These are phyloP conservation scores for Odontocolon sp. DNA, from an alignment of 2,888 invertebrate genomes.

Conservation along the genomic window DNA sequence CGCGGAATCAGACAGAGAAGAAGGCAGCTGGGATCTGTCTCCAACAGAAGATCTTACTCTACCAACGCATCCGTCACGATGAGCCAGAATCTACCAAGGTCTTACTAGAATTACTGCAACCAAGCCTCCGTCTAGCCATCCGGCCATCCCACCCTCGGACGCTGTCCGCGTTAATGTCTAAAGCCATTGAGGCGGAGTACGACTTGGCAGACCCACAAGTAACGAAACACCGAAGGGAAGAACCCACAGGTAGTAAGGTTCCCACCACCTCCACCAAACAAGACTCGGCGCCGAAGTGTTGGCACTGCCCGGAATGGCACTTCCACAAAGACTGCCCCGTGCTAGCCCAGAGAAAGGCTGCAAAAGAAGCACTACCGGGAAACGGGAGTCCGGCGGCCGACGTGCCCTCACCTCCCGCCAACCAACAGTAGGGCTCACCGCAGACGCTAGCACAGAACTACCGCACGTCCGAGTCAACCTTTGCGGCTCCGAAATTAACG, in stretches of 20 bases:
- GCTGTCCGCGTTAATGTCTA: not conserved
- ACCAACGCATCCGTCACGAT: not conserved
- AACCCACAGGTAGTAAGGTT: no score
- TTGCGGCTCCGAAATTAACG: not conserved
- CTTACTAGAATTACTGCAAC: not conserved
- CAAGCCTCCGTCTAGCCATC: not conserved
- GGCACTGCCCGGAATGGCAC: not conserved
- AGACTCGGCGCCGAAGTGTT: not conserved
- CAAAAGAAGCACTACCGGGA: no score
- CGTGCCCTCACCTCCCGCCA: not conserved
- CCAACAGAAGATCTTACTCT: not conserved
- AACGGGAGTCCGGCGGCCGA: not conserved
- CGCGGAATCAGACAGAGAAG: not conserved
- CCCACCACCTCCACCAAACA: no score
- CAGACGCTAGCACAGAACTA: not conserved
- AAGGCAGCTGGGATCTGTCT: not conserved
- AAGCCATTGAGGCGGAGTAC: slow-evolving; percentile 5
- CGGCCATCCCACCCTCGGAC: not conserved
- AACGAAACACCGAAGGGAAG: no score
- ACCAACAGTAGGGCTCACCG: slow-evolving; percentile 2
- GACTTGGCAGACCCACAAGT: not conserved
- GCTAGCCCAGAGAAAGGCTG: not conserved
- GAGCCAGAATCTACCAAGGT: not conserved
- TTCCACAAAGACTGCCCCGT: not conserved
- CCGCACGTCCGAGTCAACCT: slow-evolving; percentile 3